phyloP scores from a whole-genome alignment of 2,888 invertebrate species.

The Nomada goodeniana region DNA sequence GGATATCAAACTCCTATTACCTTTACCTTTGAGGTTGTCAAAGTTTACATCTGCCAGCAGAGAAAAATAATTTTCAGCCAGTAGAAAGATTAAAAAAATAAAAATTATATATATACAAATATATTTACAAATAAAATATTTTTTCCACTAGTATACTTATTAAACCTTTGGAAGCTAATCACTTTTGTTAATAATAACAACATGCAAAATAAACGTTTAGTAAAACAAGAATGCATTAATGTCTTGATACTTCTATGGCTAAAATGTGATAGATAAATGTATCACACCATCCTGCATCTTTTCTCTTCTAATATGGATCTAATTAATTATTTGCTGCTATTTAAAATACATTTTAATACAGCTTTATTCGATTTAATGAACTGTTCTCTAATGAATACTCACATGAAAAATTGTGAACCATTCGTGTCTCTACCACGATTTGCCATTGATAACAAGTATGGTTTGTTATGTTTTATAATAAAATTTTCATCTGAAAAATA shows the following conservation, averaged over 20 bases:
- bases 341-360: conserved; percentile 23
- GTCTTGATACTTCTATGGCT: conserved; percentile 11
- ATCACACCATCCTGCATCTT: conserved; percentile 39
- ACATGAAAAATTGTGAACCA: conserved; percentile 99
- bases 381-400: conserved; percentile 86
- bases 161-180: conserved; percentile 37
- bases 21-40: conserved; percentile 51
- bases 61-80: conserved; percentile 57
- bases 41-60: conserved; percentile 60
- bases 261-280: conserved; percentile 6
- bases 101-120: conserved; percentile 20
- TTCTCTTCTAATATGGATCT: conserved; percentile 11
- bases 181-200: conserved; percentile 35
- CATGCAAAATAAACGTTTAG: conserved; percentile 49
- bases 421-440: conserved; percentile 99
- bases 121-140: conserved; percentile 12
- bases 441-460: conserved; percentile 98
- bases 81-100: conserved; percentile 55
- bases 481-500: conserved; percentile 95
- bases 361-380: conserved; percentile 17
- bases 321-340: conserved; percentile 28
- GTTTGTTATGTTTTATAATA: conserved; percentile 93
- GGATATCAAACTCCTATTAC: conserved; percentile 56
- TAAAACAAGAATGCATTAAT: conserved; percentile 36
- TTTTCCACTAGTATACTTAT: conserved; percentile 4